Base-by-base conservation (phyloP, 2,888 invertebrate species). In the Acleris cristana region DNA sequence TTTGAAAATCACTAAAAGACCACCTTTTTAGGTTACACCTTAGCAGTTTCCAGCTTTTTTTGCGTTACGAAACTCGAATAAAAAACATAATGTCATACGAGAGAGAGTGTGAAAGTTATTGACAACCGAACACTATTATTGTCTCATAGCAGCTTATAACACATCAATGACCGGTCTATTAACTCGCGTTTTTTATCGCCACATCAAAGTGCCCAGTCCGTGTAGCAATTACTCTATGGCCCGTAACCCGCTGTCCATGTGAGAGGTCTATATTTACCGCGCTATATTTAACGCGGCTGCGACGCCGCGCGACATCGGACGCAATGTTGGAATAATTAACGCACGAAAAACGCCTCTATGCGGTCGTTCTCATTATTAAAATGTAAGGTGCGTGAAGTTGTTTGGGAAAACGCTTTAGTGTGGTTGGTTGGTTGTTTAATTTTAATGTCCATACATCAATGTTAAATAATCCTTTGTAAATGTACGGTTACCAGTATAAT, bases 281-380 rank as follows among this genome's bases (percentile, higher is more conserved):
- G 76, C 87, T 91, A 91, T 87, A 88, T 90, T 86, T 88, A 85
- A 57, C 69, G 48, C 79, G 77, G 76, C 80, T 81, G 81, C 90
- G 91, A 89, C 89, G 87, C 89, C 87, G 81, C 76, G 76, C 75
- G 73, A 72, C 65, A 67, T 67, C 73, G 72, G 73, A 76, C 76
- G 77, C 78, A 75, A 70, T 75, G 48, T 58, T 23, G 52, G 63
- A 48, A 63, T 67, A 67, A 67, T 67, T 67, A 57, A 67, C 63
- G 63, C 67, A 10, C 53, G 61, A 67, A 67, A 67, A 62, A 53
- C 67, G 63, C 67, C 58, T 63, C 57, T 62, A 53, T 51, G 52
- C 55, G 59, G 59, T 14, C 65, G 56, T 51, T 60, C 55, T 59
- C 53, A 59, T 65, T 59, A 59, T 61, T 61, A 30, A 66, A 34